Evolutionary conservation across 2,888 invertebrate genomes (phyloP).

Genomic region (Lochmaea crataegi): DNA sequence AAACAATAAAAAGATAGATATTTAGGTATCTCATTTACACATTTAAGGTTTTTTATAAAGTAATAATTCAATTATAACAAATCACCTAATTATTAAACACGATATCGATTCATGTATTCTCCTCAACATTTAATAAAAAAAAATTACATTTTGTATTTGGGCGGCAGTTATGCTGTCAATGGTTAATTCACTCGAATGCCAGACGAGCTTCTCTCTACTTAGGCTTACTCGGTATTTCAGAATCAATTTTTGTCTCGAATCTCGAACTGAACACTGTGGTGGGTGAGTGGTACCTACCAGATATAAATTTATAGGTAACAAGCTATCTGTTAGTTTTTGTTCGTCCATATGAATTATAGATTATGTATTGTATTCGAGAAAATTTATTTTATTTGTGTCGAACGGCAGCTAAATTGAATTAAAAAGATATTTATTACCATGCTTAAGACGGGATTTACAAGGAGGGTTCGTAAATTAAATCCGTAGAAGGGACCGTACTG

Average conservation of each 20-base stretch:
- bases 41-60: too few species aligned
- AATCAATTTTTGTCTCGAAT: slow-evolving; percentile 41
- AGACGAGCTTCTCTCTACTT: slow-evolving; percentile 41
- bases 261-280: slow-evolving; percentile 19
- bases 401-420: slow-evolving; percentile 59
- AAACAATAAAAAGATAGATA: too few species aligned
- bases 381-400: slow-evolving; percentile 59
- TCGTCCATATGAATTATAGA: slow-evolving; percentile 62
- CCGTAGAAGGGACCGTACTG: slow-evolving; percentile 10
- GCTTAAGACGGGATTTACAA: slow-evolving; percentile 52
- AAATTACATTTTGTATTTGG: slow-evolving; percentile 57
- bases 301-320: slow-evolving; percentile 56
- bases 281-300: slow-evolving; percentile 50
- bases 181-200: slow-evolving; percentile 49
- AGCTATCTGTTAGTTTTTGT: slow-evolving; percentile 53
- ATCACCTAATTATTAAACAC: background rate
- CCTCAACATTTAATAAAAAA: slow-evolving; percentile 9
- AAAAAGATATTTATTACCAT: slow-evolving; percentile 57
- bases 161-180: slow-evolving; percentile 62
- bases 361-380: slow-evolving; percentile 62
- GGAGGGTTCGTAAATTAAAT: slow-evolving; percentile 47
- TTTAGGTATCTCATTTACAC: too few species aligned
- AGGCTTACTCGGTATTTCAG: slow-evolving; percentile 40
- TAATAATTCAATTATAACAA: background rate
- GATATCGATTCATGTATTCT: background rate